Percentiles rank a stretch among this genome's conserved stretches.
Conservation (phyloP, 2,113 vertebrate species). For the Platycercus adscitus region DNA sequence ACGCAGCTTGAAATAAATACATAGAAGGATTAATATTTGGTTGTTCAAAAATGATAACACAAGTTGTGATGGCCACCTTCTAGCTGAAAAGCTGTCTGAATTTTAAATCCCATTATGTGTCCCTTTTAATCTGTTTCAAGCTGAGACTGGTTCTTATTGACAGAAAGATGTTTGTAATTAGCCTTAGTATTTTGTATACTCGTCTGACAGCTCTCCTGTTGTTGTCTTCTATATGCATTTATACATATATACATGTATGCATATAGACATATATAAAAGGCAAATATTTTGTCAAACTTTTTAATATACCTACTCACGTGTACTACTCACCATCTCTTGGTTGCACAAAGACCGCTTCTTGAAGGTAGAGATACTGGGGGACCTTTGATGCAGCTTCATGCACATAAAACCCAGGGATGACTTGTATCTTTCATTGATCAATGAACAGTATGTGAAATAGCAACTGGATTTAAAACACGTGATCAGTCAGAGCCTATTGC, state of each 20-base stretch:
- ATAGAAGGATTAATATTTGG: too few relatives aligned
- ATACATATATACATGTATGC: neutral
- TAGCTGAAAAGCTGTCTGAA: neutral
- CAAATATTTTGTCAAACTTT: neutral
- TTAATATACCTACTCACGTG: neutral
- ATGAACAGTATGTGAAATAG: neutral
- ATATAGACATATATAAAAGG: neutral
- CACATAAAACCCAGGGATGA: neutral
- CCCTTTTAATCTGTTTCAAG: neutral
- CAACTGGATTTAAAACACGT: neutral
- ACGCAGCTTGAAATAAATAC: neutral
- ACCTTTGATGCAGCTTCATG: neutral
- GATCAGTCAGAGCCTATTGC: neutral
- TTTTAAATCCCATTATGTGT: neutral
- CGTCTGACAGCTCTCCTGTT: neutral
- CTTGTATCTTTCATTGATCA: accelerated
- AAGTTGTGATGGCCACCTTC: neutral
- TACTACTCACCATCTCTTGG: neutral
- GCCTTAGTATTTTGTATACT: neutral
- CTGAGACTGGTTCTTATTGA: neutral
- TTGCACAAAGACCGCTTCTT: neutral
- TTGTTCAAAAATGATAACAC: neutral
- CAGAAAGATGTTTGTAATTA: neutral
- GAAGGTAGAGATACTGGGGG: neutral
- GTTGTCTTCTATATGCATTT: neutral